Percentiles rank a stretch among this genome's conserved stretches.
Conservation (phyloP, 2,888 invertebrate genomes). For the Luperina testacea region DNA sequence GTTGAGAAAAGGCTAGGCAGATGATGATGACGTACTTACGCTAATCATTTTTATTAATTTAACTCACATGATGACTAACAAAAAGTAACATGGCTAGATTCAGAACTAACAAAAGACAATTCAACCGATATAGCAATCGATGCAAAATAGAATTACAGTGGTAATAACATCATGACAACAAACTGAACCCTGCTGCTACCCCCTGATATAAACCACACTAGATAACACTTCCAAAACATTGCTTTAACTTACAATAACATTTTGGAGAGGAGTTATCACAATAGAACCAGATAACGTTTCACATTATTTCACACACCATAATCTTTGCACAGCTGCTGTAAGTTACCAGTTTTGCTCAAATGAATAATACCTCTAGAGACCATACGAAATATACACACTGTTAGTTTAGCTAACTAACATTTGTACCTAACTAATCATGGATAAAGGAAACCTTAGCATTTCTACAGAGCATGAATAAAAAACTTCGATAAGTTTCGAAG, state of each 20-base stretch:
- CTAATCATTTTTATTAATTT: not conserved
- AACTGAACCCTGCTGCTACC: constrained; percentile 9
- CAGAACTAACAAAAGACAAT: not conserved
- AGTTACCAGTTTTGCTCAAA: constrained; percentile 56
- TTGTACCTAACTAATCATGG: constrained; percentile 3
- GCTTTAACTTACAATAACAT: constrained; percentile 62
- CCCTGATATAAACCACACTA: constrained; percentile 43
- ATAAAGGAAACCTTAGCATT: not conserved
- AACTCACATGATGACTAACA: not conserved
- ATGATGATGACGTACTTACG: too few relatives aligned
- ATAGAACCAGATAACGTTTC: constrained; percentile 57
- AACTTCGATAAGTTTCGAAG: too few relatives aligned
- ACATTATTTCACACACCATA: constrained; percentile 59
- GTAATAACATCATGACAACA: constrained; percentile 14
- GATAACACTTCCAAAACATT: constrained; percentile 61
- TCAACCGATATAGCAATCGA: not conserved
- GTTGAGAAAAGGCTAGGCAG: too few relatives aligned
- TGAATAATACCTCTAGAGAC: constrained; percentile 41
- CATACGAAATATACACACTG: constrained; percentile 2
- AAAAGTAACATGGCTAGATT: not conserved
- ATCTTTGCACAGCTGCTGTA: constrained; percentile 44
- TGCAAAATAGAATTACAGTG: not conserved
- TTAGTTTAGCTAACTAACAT: constrained; percentile 14
- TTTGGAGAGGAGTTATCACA: constrained; percentile 57
- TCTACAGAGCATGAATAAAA: not conserved